Evolutionary conservation across 2,888 invertebrate genomes (phyloP).

Genomic region (Hemaris fuciformis): DNA sequence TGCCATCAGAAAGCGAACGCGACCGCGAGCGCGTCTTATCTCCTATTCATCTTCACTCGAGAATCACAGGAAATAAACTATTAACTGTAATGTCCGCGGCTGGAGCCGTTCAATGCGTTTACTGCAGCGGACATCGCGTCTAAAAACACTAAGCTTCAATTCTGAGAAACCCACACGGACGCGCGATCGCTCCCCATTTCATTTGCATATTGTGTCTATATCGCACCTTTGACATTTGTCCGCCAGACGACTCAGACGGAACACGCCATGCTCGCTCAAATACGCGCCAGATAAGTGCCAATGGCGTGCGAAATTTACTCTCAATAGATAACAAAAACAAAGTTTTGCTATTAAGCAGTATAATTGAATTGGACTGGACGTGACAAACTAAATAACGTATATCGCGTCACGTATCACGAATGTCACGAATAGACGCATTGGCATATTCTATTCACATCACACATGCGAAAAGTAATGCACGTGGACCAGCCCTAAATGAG

Average conservation of each 20-base stretch:
- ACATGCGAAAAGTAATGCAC: neutral
- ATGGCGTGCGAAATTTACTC: neutral
- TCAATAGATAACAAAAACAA: neutral
- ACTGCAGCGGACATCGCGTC: neutral
- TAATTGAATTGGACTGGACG: neutral
- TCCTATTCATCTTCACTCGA: neutral
- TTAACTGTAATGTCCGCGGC: neutral
- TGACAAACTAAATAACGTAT: neutral
- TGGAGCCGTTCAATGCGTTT: neutral
- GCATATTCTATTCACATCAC: neutral
- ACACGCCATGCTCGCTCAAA: neutral
- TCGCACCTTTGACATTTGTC: constrained; percentile 9
- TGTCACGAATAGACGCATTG: neutral
- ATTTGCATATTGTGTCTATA: constrained; percentile 7
- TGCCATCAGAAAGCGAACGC: neutral
- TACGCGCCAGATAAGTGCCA: neutral
- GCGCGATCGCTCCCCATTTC: neutral
- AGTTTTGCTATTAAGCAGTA: neutral
- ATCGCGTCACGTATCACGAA: neutral
- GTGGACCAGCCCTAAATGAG: neutral
- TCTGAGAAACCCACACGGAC: constrained; percentile 5
- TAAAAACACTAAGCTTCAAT: neutral
- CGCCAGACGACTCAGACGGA: neutral
- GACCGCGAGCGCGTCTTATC: neutral
- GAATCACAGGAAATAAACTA: neutral